These are phyloP conservation scores for Serilophus lunatus DNA, from an alignment of 2,113 vertebrate genomes.

Conservation along the genomic window DNA sequence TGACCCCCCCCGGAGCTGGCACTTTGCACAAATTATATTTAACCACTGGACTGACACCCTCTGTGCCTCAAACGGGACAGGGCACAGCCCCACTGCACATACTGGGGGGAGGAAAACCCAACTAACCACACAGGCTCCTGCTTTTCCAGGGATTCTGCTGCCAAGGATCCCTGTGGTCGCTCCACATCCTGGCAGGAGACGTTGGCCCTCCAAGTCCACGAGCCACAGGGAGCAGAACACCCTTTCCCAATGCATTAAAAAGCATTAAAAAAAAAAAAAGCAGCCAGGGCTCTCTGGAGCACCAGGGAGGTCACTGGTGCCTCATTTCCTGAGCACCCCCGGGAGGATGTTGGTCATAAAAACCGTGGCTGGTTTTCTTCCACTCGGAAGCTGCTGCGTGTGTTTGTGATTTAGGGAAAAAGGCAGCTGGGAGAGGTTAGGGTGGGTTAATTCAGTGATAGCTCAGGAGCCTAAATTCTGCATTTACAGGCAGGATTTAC, in stretches of 20 bases:
- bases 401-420: background rate
- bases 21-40: background rate
- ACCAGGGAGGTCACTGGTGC: background rate
- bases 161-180: fast-evolving
- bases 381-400: background rate
- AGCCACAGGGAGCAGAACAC: background rate
- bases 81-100: background rate
- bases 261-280: background rate
- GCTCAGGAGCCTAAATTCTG: no score
- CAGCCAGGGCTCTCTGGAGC: background rate
- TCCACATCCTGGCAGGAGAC: background rate
- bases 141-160: background rate
- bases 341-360: background rate
- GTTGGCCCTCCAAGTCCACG: fast-evolving
- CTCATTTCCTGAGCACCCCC: background rate
- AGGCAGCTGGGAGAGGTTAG: background rate
- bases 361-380: background rate
- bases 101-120: background rate
- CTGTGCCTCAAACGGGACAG: fast-evolving
- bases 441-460: fast-evolving
- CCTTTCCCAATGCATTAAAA: background rate
- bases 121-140: fast-evolving
- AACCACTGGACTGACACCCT: fast-evolving
- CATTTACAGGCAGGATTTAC: background rate
- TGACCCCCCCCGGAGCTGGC: background rate